Base-by-base conservation (phyloP, 1,140 invertebrate species). In the Whitmania pigra region DNA sequence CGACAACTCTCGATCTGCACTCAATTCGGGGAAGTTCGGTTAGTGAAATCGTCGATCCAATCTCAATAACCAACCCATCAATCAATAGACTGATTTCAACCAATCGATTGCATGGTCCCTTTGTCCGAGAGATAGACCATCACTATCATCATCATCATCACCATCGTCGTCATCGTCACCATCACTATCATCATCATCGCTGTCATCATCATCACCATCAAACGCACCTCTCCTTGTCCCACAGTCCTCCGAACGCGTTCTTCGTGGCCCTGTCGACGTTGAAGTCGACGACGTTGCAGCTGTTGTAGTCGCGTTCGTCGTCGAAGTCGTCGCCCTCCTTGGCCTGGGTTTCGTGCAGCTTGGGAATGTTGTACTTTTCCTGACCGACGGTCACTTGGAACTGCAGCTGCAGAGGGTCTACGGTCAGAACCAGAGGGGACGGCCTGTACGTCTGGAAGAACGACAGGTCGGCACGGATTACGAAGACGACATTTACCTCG, bases 351-450 rank as follows among this genome's bases (percentile, higher is more conserved):
- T 63, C 69, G n/a, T 53, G 53, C 53, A 1, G 43, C 31, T 22
- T 72, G 53, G 29, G 60, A 22, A 54, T 60, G n/a, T 29, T 72
- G 53, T 49, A 49, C 43, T 49, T 49, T 13, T 49, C 43, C n/a
- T 67, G 22, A 2, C 29, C 67, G 7, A 67, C 72, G 53, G 57
- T 25, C 67, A 55, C 67, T 4, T 73, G 72, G 40, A 73, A 29
- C 40, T 70, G 27, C 36, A 73, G 70, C 13, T 27, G 20, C 11
- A 4, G 57, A 11, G 67, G 25, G 15, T 49, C 43, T 11, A 49
- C 13, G 9, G 43, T 1, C 15, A 49, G 43, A 0, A 17, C 43
- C 3, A 49, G 5, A 0, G 9, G 9, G 43, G 43, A 49, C 11
- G 43, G 13, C 43, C 13, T 49, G 43, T 49, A 49, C 43, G 43